phyloP scores from a whole-genome alignment of 2,113 vertebrate genomes.

The Alces alces region DNA sequence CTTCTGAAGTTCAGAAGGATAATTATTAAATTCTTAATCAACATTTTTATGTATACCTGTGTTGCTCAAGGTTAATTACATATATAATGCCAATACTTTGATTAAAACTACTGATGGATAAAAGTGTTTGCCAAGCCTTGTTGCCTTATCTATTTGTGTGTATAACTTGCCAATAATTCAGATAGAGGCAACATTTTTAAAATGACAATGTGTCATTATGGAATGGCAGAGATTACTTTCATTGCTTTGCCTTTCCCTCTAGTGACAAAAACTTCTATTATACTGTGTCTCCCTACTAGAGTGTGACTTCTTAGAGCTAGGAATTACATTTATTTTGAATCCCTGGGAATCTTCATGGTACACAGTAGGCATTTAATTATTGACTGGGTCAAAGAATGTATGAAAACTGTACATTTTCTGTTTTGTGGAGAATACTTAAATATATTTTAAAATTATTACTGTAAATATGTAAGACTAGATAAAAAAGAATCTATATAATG shows the following conservation, averaged over 20 bases:
- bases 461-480: not conserved
- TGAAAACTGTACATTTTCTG: not conserved
- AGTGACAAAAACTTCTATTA: not conserved
- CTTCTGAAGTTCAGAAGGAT: not conserved
- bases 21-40: slow-evolving; percentile 42
- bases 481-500: not conserved
- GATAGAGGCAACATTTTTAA: not conserved
- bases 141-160: not conserved
- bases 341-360: not conserved
- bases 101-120: not conserved
- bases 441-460: not conserved
- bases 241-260: not conserved
- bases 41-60: not conserved
- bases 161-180: not conserved
- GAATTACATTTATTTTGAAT: not conserved
- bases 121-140: not conserved
- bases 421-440: not conserved
- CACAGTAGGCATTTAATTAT: not conserved
- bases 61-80: slow-evolving; percentile 24
- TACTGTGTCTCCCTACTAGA: not conserved
- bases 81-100: slow-evolving; percentile 23
- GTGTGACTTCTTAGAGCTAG: not conserved
- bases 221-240: not conserved
- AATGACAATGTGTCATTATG: not conserved
- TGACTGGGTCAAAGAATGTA: not conserved